These are phyloP conservation scores for Taurulus bubalis DNA, from an alignment of 2,113 vertebrate species.

Conservation along the genomic window DNA sequence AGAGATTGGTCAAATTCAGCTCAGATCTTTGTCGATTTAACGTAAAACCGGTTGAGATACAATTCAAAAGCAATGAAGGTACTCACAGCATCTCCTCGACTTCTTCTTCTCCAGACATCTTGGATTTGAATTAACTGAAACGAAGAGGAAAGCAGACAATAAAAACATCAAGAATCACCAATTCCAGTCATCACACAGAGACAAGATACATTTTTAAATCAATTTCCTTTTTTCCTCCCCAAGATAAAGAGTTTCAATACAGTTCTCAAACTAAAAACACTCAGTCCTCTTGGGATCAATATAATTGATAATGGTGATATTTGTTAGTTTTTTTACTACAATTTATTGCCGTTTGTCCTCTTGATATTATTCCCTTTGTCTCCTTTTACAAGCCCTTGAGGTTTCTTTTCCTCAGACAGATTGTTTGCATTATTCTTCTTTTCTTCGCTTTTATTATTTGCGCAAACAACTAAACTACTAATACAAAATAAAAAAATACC, in stretches of 20 bases:
- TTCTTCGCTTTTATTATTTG: conserved; percentile 45
- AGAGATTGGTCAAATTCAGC: background rate
- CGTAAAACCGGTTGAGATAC: background rate
- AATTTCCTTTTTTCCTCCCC: background rate
- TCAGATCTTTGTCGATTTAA: conserved; percentile 9
- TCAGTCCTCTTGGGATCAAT: background rate
- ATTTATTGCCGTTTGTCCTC: conserved; percentile 26
- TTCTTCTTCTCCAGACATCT: conserved; percentile 68
- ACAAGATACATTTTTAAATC: background rate
- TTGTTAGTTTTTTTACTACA: background rate
- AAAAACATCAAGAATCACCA: background rate
- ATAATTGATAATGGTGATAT: background rate
- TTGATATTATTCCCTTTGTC: conserved; percentile 29
- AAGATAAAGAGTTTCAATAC: conserved; percentile 5
- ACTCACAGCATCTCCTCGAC: conserved; percentile 73
- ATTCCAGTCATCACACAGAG: background rate
- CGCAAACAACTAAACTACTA: conserved; percentile 48
- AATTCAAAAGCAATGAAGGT: background rate
- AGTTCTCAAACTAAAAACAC: background rate
- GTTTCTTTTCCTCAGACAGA: conserved; percentile 29
- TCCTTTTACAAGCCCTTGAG: conserved; percentile 22
- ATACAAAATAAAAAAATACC: background rate
- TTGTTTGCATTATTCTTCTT: conserved; percentile 20
- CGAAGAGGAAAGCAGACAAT: conserved; percentile 19
- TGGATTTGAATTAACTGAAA: conserved; percentile 24